Evolutionary conservation across 2,797 vertebrate species (phyloP), one percentile per base, ranked within the genome.

Genomic region (Vireo griseus): DNA sequence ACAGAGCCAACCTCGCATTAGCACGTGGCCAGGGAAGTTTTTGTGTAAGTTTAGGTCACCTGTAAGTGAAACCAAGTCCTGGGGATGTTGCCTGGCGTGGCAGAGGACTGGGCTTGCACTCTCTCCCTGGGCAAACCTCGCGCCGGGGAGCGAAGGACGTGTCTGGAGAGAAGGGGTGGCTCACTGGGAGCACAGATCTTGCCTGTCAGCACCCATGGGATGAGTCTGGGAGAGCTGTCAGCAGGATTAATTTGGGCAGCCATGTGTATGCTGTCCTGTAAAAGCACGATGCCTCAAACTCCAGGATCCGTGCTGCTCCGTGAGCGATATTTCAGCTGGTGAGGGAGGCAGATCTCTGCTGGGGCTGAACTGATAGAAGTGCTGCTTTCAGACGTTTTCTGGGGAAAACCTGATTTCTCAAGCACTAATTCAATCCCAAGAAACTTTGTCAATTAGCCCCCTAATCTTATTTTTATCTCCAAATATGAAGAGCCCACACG

Each of bases 381-480:
- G 37, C 75, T 92, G 42, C 68, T 92, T 90, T 86, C 58, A 83
- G 72, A 28, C 0, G 0, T 77, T 92, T 96, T 83, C 54, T 69
- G 55, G 75, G 57, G 69, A 55, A 92, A 95, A 90, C 73, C 73
- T 86, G 40, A 37, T 81, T 94, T 94, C 65, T 73, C 50, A 58
- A 85, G 71, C 51, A 40, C 51, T 90, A 52, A 17, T 33, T 86
- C 4, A 5, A 50, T 42, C 44, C 3, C 37, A 66, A 87, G 84
- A 83, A 84, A 20, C 63, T 65, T 91, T n/a, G 48, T 63, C 69
- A 76, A 47, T 90, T 96, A 85, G 69, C 18, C 69, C 11, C 39
- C 31, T 78, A 35, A 93, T 88, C 20, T 91, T 91, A 91, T 86
- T 93, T 96, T 93, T 94, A 90, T 78, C 77, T 88, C 74, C 62